Conservation (phyloP, 2,888 invertebrate genomes). For the Seira musarum region DNA sequence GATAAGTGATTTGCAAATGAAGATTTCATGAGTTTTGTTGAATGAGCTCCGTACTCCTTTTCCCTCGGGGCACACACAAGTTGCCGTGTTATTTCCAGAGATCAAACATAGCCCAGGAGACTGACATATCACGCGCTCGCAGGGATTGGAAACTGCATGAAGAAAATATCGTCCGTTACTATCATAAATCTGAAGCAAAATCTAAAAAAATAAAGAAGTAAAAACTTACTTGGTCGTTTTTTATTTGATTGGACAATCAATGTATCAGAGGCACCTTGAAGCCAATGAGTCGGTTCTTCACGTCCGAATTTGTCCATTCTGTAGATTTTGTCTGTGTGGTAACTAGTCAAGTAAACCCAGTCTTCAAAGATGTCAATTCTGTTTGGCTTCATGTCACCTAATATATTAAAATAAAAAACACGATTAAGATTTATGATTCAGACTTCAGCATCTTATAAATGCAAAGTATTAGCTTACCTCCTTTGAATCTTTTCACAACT, state of each 20-base stretch:
- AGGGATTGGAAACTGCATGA: conserved; percentile 73
- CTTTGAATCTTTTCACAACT: conserved; percentile 76
- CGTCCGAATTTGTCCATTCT: conserved; percentile 80
- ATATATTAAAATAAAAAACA: conserved; percentile 58
- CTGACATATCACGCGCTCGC: conserved; percentile 74
- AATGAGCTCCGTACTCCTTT: conserved; percentile 26
- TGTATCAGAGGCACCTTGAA: conserved; percentile 78
- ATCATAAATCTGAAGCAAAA: no score
- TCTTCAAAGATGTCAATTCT: conserved; percentile 85
- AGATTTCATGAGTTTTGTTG: conserved; percentile 46
- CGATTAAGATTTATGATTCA: conserved; percentile 1
- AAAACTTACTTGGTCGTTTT: conserved; percentile 52
- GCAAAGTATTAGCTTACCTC: conserved; percentile 68
- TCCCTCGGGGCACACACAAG: conserved; percentile 68
- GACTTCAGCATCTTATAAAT: conserved; percentile 2
- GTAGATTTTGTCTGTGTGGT: conserved; percentile 78
- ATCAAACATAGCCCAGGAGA: conserved; percentile 67
- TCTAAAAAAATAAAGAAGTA: conserved; percentile 9
- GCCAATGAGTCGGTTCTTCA: conserved; percentile 72
- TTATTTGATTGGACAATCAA: conserved; percentile 80
- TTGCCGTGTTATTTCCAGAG: conserved; percentile 62
- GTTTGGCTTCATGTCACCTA: conserved; percentile 78
- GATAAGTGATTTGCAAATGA: conserved; percentile 43
- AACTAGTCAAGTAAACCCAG: conserved; percentile 79
- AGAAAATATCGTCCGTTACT: conserved; percentile 13